A percentile compares a stretch with the other conserved stretches of the same genome.
Evolutionary conservation across 2,888 invertebrate genomes (phyloP).

Genomic region (Exocentrus adspersus): DNA sequence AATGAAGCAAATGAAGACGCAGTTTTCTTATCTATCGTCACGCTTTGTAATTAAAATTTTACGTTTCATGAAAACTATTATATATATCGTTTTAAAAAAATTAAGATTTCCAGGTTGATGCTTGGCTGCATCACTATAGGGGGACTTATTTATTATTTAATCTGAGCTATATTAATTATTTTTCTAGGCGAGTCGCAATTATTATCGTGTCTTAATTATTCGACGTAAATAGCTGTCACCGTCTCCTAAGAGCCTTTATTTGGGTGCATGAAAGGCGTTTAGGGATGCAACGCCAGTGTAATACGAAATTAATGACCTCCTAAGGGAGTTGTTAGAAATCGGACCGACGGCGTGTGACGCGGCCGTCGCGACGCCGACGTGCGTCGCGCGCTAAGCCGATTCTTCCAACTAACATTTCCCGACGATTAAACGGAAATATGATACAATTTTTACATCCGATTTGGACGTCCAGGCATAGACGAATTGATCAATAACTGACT

Average conservation of each 20-base stretch:
- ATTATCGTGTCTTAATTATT: background rate
- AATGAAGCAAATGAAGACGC: too few species aligned
- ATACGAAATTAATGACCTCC: conserved; percentile 31
- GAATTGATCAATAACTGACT: background rate
- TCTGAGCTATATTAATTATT: too few species aligned
- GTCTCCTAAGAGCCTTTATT: background rate
- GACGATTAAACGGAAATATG: conserved; percentile 20
- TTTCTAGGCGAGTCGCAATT: too few species aligned
- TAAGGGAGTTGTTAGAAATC: conserved; percentile 24
- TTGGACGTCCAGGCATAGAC: background rate
- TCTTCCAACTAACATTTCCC: conserved; percentile 14
- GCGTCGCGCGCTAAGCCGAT: conserved; percentile 6
- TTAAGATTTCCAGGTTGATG: too few species aligned
- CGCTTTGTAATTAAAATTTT: too few species aligned
- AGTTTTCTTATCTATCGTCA: too few species aligned
- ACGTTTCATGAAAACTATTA: too few species aligned
- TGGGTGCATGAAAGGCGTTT: background rate
- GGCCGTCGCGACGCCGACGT: background rate
- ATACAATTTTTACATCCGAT: conserved; percentile 18
- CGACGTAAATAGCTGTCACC: background rate
- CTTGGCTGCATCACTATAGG: too few species aligned
- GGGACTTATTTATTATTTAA: too few species aligned
- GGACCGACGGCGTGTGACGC: conserved; percentile 9
- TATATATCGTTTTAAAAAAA: too few species aligned
- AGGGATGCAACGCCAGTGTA: conserved; percentile 1